phyloP scores from a whole-genome alignment of 2,888 invertebrate species.

The Acanthosoma haemorrhoidale region DNA sequence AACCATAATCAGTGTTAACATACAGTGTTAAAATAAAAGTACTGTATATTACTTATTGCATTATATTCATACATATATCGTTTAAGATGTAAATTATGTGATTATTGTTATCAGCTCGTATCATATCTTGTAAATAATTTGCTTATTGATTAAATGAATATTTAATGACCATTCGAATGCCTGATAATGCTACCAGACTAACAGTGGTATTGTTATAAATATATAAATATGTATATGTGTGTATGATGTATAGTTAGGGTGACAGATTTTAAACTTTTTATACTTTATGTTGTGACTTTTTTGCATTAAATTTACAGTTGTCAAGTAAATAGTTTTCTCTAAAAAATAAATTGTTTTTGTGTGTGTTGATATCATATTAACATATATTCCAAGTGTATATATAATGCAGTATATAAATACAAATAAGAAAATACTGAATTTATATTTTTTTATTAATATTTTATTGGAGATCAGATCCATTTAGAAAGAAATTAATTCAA shows the following conservation, averaged over 20 bases:
- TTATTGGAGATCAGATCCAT: slow-evolving; percentile 20
- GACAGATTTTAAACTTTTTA: slow-evolving; percentile 15
- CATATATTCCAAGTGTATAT: slow-evolving; percentile 28
- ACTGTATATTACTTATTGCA: slow-evolving; percentile 16
- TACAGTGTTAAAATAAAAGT: slow-evolving; percentile 9
- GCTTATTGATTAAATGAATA: slow-evolving; percentile 25
- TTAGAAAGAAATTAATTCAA: slow-evolving; percentile 16
- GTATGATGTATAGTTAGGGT: slow-evolving; percentile 21
- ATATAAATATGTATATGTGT: slow-evolving; percentile 5
- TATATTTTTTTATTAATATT: slow-evolving; percentile 31
- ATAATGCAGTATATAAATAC: slow-evolving; percentile 28
- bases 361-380: slow-evolving; percentile 21
- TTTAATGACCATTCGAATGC: slow-evolving; percentile 29
- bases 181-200: slow-evolving; percentile 10
- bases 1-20: slow-evolving; percentile 27
- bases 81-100: slow-evolving; percentile 28
- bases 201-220: slow-evolving; percentile 25
- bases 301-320: neutral
- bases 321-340: slow-evolving; percentile 2
- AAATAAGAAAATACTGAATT: slow-evolving; percentile 26
- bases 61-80: slow-evolving; percentile 18
- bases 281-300: neutral
- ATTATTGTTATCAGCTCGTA: slow-evolving; percentile 31
- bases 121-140: slow-evolving; percentile 32
- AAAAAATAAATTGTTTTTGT: slow-evolving; percentile 9